Conservation (phyloP, 2,888 invertebrate genomes). For the Polyploca ridens region DNA sequence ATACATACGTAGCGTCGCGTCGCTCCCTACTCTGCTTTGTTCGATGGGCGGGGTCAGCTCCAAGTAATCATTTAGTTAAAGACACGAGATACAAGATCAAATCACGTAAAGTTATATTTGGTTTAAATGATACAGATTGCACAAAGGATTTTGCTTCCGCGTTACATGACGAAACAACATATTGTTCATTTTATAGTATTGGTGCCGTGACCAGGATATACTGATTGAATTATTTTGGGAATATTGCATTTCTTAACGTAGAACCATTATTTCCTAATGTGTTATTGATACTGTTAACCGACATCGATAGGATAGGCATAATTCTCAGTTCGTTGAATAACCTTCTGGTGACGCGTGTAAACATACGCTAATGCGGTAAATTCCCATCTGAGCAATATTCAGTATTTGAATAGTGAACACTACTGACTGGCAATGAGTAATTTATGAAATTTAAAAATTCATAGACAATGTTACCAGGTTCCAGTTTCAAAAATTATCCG, state of each 20-base stretch:
- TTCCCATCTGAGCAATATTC: background rate
- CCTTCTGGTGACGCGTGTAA: background rate
- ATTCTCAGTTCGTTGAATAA: background rate
- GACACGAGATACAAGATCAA: constrained; percentile 6
- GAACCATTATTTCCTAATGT: background rate
- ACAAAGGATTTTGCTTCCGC: constrained; percentile 16
- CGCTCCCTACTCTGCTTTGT: constrained; percentile 7
- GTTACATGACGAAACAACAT: background rate
- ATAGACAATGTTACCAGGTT: background rate
- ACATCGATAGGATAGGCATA: no score
- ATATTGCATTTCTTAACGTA: background rate
- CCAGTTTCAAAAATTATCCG: background rate
- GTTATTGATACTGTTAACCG: background rate
- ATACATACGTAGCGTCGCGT: constrained; percentile 5
- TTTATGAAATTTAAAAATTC: background rate
- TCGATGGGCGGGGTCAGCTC: constrained; percentile 5
- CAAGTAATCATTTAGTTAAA: constrained; percentile 8
- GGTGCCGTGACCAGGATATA: background rate
- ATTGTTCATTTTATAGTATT: background rate
- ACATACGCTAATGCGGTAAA: background rate
- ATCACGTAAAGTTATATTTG: constrained; percentile 15
- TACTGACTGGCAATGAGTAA: background rate
- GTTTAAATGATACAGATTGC: constrained; percentile 20
- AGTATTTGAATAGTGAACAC: background rate
- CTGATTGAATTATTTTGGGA: background rate